A percentile compares a stretch with the other conserved stretches of the same genome.
These are phyloP conservation scores for Tryphoninae sp. DNA, from an alignment of 2,888 invertebrate genomes.

Conservation along the genomic window DNA sequence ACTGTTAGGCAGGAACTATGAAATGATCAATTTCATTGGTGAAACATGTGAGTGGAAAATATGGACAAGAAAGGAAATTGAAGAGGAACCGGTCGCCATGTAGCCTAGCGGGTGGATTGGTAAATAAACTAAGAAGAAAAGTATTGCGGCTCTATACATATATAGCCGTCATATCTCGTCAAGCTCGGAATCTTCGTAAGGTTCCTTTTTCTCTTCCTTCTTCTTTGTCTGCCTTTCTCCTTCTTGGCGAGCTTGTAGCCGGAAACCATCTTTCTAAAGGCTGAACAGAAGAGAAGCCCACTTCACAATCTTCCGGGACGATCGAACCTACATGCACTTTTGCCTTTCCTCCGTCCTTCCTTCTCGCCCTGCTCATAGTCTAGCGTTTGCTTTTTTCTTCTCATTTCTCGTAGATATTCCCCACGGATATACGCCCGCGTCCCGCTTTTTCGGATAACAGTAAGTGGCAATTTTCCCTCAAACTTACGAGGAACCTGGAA, in stretches of 20 bases:
- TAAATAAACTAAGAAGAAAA: slow-evolving; percentile 34
- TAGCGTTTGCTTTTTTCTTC: not conserved
- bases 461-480: slow-evolving; percentile 63
- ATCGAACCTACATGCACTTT: slow-evolving; percentile 30
- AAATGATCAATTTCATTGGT: not conserved
- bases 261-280: slow-evolving; percentile 23
- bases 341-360: not conserved
- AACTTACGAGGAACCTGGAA: slow-evolving; percentile 54
- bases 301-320: slow-evolving; percentile 30
- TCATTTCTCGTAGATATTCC: slow-evolving; percentile 44
- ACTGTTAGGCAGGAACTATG: no score
- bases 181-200: slow-evolving; percentile 10
- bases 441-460: slow-evolving; percentile 61
- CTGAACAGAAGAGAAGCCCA: slow-evolving; percentile 2
- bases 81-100: slow-evolving; percentile 48
- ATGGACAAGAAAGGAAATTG: not conserved
- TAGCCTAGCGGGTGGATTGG: slow-evolving; percentile 34
- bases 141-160: not conserved
- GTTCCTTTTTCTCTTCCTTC: not conserved
- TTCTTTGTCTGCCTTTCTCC: not conserved
- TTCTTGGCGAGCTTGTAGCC: not conserved
- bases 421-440: slow-evolving; percentile 43
- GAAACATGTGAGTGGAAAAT: not conserved
- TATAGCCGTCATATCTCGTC: not conserved
- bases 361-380: not conserved